These are phyloP conservation scores for Trematomus bernacchii DNA, from an alignment of 2,797 vertebrate genomes.

Conservation along the genomic window DNA sequence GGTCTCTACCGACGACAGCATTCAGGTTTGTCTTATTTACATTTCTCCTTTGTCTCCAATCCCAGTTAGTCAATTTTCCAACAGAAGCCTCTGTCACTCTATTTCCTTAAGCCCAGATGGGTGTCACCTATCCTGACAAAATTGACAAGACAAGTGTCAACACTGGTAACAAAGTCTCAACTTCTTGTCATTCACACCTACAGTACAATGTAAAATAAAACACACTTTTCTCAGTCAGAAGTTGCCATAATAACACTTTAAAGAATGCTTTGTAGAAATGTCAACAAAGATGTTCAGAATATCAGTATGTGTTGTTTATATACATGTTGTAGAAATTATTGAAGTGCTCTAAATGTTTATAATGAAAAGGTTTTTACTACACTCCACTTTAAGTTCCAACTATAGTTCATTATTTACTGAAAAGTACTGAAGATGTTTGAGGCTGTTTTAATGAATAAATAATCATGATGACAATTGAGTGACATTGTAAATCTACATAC, in stretches of 20 bases:
- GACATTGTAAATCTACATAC: no score
- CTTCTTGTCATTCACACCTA: conserved; percentile 37
- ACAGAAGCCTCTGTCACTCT: conserved; percentile 16
- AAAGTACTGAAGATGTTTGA: no score
- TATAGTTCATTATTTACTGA: no score
- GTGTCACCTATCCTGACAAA: conserved; percentile 22
- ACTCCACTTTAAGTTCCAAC: no score
- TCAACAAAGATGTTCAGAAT: background rate
- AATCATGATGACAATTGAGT: no score
- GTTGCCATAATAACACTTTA: conserved; percentile 11
- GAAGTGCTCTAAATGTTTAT: no score
- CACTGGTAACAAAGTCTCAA: conserved; percentile 30
- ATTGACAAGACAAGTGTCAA: conserved; percentile 28
- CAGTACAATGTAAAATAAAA: background rate
- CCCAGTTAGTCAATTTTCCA: conserved; percentile 19
- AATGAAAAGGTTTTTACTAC: no score
- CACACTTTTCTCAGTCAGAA: conserved; percentile 6
- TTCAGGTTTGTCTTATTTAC: conserved; percentile 22
- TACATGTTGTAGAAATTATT: no score
- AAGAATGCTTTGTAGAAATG: conserved; percentile 12
- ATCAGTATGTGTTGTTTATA: no score
- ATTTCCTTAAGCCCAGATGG: conserved; percentile 13
- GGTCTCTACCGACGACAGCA: background rate
- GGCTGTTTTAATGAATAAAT: no score
- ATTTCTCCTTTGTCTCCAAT: conserved; percentile 20